Evolutionary conservation across 2,797 vertebrate species (phyloP).

Genomic region (Sylvia borin): DNA sequence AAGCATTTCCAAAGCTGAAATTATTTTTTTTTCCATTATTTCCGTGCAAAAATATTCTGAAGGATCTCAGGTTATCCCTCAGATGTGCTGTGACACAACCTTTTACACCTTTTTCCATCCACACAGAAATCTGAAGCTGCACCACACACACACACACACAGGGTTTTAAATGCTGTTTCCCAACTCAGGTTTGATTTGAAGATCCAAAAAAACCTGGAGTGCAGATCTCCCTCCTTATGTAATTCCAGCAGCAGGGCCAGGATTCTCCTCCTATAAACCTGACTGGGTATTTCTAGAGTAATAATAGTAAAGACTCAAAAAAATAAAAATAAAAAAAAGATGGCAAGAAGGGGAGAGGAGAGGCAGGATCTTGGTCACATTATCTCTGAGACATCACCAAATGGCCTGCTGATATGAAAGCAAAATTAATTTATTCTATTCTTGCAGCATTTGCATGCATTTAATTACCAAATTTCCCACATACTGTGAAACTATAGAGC

Average conservation of each 20-base stretch:
- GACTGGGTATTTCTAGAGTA: not conserved
- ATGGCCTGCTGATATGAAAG: not conserved
- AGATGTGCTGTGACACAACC: not conserved
- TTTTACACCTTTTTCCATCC: rapidly evolving
- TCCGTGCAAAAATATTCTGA: rapidly evolving
- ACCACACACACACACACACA: not conserved
- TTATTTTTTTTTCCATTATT: too few species aligned
- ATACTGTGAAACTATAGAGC: conserved; percentile 44
- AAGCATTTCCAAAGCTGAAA: not conserved
- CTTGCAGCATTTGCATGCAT: conserved; percentile 59
- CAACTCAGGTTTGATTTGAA: not conserved
- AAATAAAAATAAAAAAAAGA: not conserved
- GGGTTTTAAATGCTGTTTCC: not conserved
- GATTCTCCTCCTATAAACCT: not conserved
- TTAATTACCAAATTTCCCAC: conserved; percentile 65
- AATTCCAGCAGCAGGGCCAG: not conserved
- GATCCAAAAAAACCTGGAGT: not conserved
- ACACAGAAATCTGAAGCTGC: not conserved
- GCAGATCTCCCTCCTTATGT: not conserved
- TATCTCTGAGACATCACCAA: not conserved
- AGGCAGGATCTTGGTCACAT: not conserved
- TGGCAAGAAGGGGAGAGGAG: not conserved
- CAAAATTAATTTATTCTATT: conserved; percentile 58
- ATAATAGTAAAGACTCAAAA: not conserved
- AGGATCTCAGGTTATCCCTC: not conserved